These are phyloP conservation scores for Alosa alosa DNA, from an alignment of 2,113 vertebrate species.

Conservation along the genomic window DNA sequence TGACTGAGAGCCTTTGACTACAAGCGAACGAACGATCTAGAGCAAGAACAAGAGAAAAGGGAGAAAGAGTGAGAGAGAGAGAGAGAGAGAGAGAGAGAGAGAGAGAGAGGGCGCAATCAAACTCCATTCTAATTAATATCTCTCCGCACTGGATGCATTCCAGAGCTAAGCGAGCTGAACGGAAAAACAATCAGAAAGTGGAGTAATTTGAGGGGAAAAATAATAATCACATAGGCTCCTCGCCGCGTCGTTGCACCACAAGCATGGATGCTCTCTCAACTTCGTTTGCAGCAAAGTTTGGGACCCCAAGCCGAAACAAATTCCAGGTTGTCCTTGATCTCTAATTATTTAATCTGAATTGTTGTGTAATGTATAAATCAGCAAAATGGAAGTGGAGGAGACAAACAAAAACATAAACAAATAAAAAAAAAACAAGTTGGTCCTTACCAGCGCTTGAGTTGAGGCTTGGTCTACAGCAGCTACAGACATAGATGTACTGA, in stretches of 20 bases:
- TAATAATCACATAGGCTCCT: conserved; percentile 3
- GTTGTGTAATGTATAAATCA: neutral
- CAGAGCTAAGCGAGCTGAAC: conserved; percentile 24
- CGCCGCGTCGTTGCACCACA: neutral
- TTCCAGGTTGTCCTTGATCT: neutral
- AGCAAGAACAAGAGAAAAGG: neutral
- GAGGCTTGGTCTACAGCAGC: conserved; percentile 90
- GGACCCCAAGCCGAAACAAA: neutral
- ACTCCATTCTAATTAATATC: conserved; percentile 40
- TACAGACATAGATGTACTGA: conserved; percentile 78
- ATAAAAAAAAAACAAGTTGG: conserved; percentile 19
- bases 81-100: neutral
- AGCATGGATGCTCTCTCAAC: neutral
- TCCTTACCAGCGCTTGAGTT: conserved; percentile 90
- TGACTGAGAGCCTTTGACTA: neutral
- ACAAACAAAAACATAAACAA: neutral
- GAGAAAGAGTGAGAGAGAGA: neutral
- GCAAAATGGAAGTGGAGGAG: neutral
- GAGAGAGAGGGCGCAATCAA: conserved; percentile 20
- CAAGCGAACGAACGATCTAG: neutral
- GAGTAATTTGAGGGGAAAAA: conserved; percentile 23
- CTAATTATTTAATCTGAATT: neutral
- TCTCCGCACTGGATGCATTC: conserved; percentile 28
- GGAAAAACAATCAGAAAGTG: conserved; percentile 5
- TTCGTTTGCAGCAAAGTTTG: neutral